Evolutionary conservation across 2,797 vertebrate genomes (phyloP).

Genomic region (Streptopelia turtur): DNA sequence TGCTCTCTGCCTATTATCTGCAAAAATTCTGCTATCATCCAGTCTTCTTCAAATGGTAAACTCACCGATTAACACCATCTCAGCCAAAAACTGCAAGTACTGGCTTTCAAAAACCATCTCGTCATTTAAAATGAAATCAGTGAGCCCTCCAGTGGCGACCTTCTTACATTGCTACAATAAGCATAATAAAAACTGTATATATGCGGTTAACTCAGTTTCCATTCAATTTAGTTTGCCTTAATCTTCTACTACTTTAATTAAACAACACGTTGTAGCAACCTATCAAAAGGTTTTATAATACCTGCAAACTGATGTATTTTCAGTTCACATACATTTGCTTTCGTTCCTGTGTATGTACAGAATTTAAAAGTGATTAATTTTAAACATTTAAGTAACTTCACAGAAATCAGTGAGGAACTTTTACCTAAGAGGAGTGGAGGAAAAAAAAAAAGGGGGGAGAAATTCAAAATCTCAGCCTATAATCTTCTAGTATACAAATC

Average conservation of each 20-base stretch:
- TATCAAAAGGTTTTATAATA: neutral
- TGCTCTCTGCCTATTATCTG: neutral
- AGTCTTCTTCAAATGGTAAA: neutral
- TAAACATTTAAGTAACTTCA: neutral
- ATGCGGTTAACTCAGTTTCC: neutral
- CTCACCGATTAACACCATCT: neutral
- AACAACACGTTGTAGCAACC: neutral
- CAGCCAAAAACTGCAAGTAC: neutral
- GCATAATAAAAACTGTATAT: neutral
- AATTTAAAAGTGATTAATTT: neutral
- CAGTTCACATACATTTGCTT: neutral
- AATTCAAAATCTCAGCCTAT: neutral
- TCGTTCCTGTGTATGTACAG: neutral
- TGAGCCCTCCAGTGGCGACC: slow-evolving; percentile 54
- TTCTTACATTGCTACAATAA: neutral
- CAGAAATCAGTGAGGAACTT: neutral
- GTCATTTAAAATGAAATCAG: neutral
- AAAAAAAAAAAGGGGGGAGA: neutral
- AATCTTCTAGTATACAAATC: neutral
- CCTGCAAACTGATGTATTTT: neutral
- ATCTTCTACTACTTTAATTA: neutral
- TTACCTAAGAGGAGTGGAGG: neutral
- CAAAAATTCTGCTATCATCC: neutral
- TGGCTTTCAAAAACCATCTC: neutral
- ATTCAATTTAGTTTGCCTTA: neutral